phyloP scores from a whole-genome alignment of 2,888 invertebrate species.

The Diploptera punctata region DNA sequence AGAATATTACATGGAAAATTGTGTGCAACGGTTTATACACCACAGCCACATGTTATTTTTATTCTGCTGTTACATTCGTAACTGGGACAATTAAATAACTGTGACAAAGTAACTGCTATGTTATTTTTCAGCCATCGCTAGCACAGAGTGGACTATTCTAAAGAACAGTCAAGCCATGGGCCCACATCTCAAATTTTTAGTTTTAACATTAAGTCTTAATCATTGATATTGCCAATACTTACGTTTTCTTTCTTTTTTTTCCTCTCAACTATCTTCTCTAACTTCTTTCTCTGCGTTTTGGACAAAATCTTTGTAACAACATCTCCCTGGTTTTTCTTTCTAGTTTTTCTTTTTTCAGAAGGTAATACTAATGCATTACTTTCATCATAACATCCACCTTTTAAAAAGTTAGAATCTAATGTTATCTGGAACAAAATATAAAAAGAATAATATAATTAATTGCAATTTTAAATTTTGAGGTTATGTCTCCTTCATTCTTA shows the following conservation, averaged over 20 bases:
- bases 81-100: neutral
- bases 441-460: constrained; percentile 28
- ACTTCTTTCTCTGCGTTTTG: constrained; percentile 84
- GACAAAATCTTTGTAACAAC: constrained; percentile 74
- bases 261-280: constrained; percentile 86
- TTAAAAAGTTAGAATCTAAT: constrained; percentile 63
- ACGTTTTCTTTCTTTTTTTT: constrained; percentile 92
- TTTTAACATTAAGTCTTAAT: neutral
- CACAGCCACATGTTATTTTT: neutral
- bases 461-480: neutral
- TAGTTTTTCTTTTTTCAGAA: constrained; percentile 79
- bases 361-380: constrained; percentile 85
- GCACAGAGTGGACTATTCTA: neutral
- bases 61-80: neutral
- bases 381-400: constrained; percentile 69
- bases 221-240: constrained; percentile 51
- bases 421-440: constrained; percentile 66
- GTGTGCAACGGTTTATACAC: too few relatives aligned
- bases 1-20: too few relatives aligned
- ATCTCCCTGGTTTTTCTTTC: constrained; percentile 63
- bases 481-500: neutral
- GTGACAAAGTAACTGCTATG: too few relatives aligned
- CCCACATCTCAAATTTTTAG: neutral
- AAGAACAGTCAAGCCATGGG: neutral
- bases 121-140: neutral